Conservation (phyloP, 2,113 vertebrate genomes). For the Calypte anna region DNA sequence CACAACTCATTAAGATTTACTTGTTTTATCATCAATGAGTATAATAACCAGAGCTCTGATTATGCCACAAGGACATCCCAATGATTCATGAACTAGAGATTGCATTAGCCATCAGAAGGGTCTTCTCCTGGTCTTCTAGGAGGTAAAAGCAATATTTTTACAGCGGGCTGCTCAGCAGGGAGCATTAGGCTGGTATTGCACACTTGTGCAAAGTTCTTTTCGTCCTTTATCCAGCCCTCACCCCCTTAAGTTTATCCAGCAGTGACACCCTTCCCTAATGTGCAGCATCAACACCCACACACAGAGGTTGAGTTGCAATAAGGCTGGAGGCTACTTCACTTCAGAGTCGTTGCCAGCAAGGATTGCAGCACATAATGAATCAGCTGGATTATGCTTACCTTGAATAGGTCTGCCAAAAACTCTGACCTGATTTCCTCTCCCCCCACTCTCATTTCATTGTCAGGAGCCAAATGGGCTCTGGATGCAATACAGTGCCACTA, state of each 20-base stretch:
- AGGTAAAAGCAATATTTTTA: background rate
- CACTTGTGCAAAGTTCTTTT: background rate
- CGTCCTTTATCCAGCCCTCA: background rate
- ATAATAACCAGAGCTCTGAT: slow-evolving; percentile 65
- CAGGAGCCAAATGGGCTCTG: slow-evolving; percentile 28
- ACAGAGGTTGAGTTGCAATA: background rate
- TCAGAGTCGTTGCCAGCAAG: slow-evolving; percentile 34
- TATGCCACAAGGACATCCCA: slow-evolving; percentile 68
- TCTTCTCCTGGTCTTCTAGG: background rate
- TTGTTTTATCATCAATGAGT: slow-evolving; percentile 68
- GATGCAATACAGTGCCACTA: slow-evolving; percentile 10
- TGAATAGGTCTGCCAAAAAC: slow-evolving; percentile 56
- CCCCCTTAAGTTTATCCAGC: background rate
- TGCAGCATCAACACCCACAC: slow-evolving; percentile 57
- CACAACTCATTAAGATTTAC: slow-evolving; percentile 73
- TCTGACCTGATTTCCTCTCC: slow-evolving; percentile 70
- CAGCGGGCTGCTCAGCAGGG: background rate
- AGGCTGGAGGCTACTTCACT: slow-evolving; percentile 25
- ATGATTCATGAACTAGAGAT: slow-evolving; percentile 53
- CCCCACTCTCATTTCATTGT: slow-evolving; percentile 38
- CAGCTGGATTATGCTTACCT: slow-evolving; percentile 71
- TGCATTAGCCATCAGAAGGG: slow-evolving; percentile 6
- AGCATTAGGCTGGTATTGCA: background rate
- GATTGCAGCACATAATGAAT: slow-evolving; percentile 70
- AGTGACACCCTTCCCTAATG: slow-evolving; percentile 43